These are phyloP conservation scores for Heliconius hewitsoni DNA, from an alignment of 1,140 invertebrate species.

Conservation along the genomic window DNA sequence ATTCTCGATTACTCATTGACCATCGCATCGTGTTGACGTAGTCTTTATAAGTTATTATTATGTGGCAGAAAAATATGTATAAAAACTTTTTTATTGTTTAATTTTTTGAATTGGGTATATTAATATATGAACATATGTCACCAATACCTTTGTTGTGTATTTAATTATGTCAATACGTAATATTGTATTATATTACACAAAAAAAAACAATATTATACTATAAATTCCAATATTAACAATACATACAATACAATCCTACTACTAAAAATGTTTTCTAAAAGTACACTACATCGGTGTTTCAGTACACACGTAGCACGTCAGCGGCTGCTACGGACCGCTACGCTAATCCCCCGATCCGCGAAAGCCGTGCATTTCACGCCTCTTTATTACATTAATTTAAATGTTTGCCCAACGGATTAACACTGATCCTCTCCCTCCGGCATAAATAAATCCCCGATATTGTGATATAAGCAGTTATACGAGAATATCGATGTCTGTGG, in stretches of 20 bases:
- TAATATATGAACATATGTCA: too few species aligned
- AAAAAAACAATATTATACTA: too few species aligned
- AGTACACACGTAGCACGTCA: conserved; percentile 27
- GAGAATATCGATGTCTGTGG: conserved; percentile 20
- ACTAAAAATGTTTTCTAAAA: neutral
- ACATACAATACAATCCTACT: too few species aligned
- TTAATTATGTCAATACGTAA: too few species aligned
- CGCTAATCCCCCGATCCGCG: conserved; percentile 63
- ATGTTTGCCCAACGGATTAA: conserved; percentile 70
- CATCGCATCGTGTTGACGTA: conserved; percentile 33
- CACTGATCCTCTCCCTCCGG: conserved; percentile 52
- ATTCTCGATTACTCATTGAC: conserved; percentile 63
- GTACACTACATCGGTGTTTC: conserved; percentile 1
- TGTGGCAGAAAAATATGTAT: neutral
- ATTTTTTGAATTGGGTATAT: neutral
- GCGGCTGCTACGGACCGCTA: conserved; percentile 42
- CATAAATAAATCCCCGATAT: conserved; percentile 53
- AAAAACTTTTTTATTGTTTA: neutral
- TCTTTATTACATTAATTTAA: conserved; percentile 81
- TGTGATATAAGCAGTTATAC: conserved; percentile 28
- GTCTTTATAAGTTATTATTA: neutral
- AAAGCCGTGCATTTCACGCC: conserved; percentile 73
- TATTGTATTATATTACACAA: too few species aligned
- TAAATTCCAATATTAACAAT: too few species aligned
- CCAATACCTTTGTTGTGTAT: too few species aligned